Conservation (phyloP, 2,113 vertebrate genomes). For the Microtus oregoni region DNA sequence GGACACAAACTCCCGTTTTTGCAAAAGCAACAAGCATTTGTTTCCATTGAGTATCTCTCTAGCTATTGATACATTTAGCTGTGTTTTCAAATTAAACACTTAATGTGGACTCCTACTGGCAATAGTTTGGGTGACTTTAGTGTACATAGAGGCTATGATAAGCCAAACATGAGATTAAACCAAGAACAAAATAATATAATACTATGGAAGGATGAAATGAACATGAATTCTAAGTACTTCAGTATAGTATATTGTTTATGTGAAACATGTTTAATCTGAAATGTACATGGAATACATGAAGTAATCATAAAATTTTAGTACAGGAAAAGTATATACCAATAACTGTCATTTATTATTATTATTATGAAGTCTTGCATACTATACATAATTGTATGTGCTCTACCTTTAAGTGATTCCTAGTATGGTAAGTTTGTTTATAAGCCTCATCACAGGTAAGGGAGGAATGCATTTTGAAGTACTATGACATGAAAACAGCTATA, state of each 20-base stretch:
- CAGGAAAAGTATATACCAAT: not conserved
- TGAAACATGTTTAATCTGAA: not conserved
- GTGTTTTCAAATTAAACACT: not conserved
- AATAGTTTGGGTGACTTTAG: not conserved
- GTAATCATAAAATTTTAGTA: not conserved
- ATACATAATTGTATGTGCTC: not conserved
- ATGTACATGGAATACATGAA: not conserved
- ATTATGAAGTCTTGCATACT: not conserved
- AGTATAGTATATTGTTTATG: not conserved
- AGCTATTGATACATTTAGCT: not conserved
- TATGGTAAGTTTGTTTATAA: not conserved
- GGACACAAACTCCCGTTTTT: not conserved
- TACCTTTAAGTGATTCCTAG: not conserved
- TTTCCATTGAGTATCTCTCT: not conserved
- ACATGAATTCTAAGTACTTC: not conserved
- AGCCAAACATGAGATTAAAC: not conserved
- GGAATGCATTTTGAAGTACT: not conserved
- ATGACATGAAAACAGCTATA: not conserved
- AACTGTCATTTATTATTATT: not conserved
- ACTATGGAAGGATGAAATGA: not conserved
- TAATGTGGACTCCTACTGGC: not conserved
- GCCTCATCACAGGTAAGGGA: not conserved
- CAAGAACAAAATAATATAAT: not conserved
- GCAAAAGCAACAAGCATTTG: not conserved
- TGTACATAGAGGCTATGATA: not conserved